phyloP scores from a whole-genome alignment of 2,888 invertebrate genomes.

The Apodemia zela region DNA sequence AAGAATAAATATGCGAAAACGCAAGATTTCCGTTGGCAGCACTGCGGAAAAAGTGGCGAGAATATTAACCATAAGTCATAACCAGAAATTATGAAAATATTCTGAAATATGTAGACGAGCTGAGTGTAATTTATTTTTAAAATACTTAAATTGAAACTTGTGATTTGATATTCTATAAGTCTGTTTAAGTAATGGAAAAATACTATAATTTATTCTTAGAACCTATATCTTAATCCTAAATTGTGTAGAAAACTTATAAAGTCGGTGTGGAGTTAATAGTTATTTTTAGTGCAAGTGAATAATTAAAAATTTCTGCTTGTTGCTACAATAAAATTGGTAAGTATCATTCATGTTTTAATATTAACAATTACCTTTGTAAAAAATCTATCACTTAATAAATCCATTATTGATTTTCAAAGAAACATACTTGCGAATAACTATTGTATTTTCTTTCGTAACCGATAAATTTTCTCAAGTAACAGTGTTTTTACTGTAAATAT shows the following conservation, averaged over 20 bases:
- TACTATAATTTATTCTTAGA: background rate
- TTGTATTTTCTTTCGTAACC: background rate
- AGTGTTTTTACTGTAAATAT: background rate
- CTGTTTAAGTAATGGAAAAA: background rate
- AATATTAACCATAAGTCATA: background rate
- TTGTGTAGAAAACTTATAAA: constrained; percentile 1
- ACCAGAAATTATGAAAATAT: background rate
- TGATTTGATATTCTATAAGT: constrained; percentile 1
- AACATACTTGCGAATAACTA: background rate
- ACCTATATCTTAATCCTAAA: background rate
- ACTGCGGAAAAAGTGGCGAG: background rate
- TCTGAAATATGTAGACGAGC: background rate
- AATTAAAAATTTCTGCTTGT: background rate
- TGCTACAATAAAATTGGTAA: background rate
- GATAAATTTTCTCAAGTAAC: background rate
- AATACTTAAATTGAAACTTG: background rate
- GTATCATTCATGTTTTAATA: background rate
- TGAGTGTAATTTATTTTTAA: background rate
- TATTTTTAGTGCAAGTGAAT: constrained; percentile 5
- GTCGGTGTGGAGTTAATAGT: background rate
- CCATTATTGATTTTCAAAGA: constrained; percentile 1
- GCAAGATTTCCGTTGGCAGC: too few species aligned
- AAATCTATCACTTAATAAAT: too few species aligned
- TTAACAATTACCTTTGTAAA: background rate
- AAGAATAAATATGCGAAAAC: too few species aligned